These are phyloP conservation scores for Lottia scabra DNA, from an alignment of 2,888 invertebrate species.

Conservation along the genomic window DNA sequence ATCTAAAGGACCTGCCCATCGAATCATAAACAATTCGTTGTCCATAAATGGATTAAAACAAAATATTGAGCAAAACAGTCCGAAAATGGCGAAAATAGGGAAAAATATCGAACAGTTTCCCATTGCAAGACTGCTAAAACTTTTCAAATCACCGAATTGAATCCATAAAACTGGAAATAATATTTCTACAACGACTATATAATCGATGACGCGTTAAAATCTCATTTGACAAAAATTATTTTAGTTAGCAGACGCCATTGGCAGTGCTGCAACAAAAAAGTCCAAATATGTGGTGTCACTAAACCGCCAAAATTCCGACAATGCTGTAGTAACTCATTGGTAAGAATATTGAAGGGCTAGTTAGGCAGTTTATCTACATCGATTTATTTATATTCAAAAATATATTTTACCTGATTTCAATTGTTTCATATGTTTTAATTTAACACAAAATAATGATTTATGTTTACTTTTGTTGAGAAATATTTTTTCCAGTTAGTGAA, in stretches of 20 bases:
- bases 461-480: too few species aligned
- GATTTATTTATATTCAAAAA: too few species aligned
- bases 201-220: slow-evolving; percentile 23
- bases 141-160: neutral
- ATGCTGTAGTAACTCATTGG: too few species aligned
- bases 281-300: too few species aligned
- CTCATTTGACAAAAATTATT: neutral
- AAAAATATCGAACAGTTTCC: neutral
- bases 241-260: too few species aligned
- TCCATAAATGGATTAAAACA: slow-evolving; percentile 58
- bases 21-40: slow-evolving; percentile 51
- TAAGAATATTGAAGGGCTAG: too few species aligned
- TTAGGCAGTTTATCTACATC: too few species aligned
- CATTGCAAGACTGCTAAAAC: neutral
- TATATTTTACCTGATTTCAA: too few species aligned
- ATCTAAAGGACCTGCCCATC: slow-evolving; percentile 53
- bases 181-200: neutral
- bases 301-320: too few species aligned
- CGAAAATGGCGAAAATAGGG: neutral
- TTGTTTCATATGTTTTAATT: too few species aligned
- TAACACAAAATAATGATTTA: too few species aligned
- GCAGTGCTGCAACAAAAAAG: too few species aligned
- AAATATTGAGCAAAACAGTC: neutral
- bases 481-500: neutral
- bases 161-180: neutral